Percentiles rank a stretch among this genome's conserved stretches.
Conservation (phyloP, 2,113 vertebrate genomes). For the Pungitius pungitius region DNA sequence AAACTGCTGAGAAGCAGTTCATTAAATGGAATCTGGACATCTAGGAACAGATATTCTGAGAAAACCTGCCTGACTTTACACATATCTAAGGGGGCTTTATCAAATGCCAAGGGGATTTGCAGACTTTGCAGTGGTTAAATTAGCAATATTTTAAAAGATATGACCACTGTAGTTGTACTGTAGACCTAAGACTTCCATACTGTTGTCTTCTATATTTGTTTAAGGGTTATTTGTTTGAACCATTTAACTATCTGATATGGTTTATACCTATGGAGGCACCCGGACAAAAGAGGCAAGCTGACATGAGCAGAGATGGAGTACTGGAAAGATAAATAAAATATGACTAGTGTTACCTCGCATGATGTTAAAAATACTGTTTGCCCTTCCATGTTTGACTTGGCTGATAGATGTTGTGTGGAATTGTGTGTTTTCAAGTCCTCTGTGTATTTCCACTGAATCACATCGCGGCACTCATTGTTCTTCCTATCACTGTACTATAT, state of each 20-base stretch:
- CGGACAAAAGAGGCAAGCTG: not conserved
- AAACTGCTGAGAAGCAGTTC: conserved; percentile 20
- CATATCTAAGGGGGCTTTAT: conserved; percentile 16
- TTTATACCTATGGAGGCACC: conserved; percentile 1
- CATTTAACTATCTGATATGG: conserved; percentile 1
- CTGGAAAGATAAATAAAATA: not conserved
- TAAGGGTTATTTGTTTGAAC: not conserved
- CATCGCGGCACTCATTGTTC: conserved; percentile 20
- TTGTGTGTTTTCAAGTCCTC: not conserved
- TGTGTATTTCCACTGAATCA: conserved; percentile 18
- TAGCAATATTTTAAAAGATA: not conserved
- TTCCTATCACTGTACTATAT: conserved; percentile 26
- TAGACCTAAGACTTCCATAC: not conserved
- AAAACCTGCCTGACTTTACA: not conserved
- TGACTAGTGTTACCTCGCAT: not conserved
- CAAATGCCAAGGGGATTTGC: not conserved
- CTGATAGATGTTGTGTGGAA: conserved; percentile 4
- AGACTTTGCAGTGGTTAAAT: not conserved
- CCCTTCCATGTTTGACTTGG: not conserved
- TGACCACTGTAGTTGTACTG: not conserved
- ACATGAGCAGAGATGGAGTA: not conserved
- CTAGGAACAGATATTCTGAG: conserved; percentile 1
- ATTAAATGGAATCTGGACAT: conserved; percentile 25
- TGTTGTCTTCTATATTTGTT: not conserved
- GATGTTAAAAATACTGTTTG: conserved; percentile 9